A percentile compares a stretch with the other conserved stretches of the same genome.
phyloP scores from a whole-genome alignment of 2,113 vertebrate genomes.

The Leucoraja erinaceus region DNA sequence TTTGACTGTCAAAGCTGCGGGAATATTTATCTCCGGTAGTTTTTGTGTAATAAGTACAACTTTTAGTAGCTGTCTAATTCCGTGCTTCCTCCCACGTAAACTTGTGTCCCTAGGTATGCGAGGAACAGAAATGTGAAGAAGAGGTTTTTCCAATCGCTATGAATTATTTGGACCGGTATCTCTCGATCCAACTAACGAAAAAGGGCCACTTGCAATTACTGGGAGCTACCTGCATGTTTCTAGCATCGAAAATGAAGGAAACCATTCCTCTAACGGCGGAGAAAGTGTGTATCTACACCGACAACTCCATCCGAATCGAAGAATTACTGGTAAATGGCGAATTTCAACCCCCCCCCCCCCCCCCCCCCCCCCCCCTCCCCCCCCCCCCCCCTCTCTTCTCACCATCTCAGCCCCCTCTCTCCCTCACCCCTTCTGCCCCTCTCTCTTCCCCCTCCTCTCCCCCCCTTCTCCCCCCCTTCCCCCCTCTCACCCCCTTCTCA shows the following conservation, averaged over 20 bases:
- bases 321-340: conserved; percentile 79
- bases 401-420: background rate
- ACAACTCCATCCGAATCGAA: conserved; percentile 83
- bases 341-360: background rate
- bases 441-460: too few species aligned
- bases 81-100: conserved; percentile 42
- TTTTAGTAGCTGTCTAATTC: background rate
- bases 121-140: conserved; percentile 96
- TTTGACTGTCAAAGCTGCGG: too few species aligned
- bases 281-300: conserved; percentile 93
- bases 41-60: background rate
- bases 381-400: too few species aligned
- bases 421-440: too few species aligned
- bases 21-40: background rate
- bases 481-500: too few species aligned
- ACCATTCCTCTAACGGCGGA: conserved; percentile 90
- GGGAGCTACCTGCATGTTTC: conserved; percentile 93
- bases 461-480: too few species aligned
- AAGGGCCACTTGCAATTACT: conserved; percentile 87
- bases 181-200: conserved; percentile 84
- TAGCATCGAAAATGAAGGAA: conserved; percentile 98
- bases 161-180: conserved; percentile 96
- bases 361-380: background rate
- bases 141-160: conserved; percentile 94
- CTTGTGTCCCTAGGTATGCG: conserved; percentile 71